phyloP scores from a whole-genome alignment of 2,113 vertebrate genomes.

The Trochalopteron elliotii region DNA sequence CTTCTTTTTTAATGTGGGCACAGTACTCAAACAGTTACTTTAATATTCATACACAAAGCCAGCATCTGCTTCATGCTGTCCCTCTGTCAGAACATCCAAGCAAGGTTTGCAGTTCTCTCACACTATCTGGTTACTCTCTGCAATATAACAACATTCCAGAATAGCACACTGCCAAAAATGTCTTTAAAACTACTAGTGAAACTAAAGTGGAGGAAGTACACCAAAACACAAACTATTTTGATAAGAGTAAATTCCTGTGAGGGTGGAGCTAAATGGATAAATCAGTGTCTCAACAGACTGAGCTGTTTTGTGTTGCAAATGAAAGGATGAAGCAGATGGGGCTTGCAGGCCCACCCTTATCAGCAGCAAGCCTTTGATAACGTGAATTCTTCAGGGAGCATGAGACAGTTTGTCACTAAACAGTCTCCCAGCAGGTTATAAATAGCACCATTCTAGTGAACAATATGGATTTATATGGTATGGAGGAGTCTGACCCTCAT shows the following conservation, averaged over 20 bases:
- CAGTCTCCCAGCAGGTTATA: slow-evolving; percentile 45
- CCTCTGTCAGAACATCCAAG: not conserved
- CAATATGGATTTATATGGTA: slow-evolving; percentile 58
- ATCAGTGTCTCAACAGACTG: not conserved
- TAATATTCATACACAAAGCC: not conserved
- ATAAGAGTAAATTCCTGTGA: not conserved
- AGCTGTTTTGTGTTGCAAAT: not conserved
- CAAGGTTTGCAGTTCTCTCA: not conserved
- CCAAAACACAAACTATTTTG: not conserved
- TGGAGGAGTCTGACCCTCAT: not conserved
- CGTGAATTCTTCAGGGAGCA: slow-evolving; percentile 34
- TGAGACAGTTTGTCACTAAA: slow-evolving; percentile 19
- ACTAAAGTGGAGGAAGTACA: not conserved
- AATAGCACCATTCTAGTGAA: slow-evolving; percentile 9
- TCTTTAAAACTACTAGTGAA: not conserved
- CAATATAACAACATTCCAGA: not conserved
- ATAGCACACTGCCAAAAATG: not conserved
- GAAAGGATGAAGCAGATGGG: slow-evolving; percentile 9
- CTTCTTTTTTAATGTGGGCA: not conserved
- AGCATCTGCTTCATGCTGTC: not conserved
- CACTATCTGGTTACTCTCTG: not conserved
- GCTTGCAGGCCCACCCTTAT: slow-evolving; percentile 36
- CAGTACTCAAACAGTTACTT: not conserved
- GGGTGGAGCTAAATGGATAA: not conserved
- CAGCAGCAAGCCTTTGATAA: slow-evolving; percentile 49